Percentiles rank a stretch among this genome's conserved stretches.
Evolutionary conservation across 2,888 invertebrate species (phyloP).

Genomic region (Rugalucina vietnamica): DNA sequence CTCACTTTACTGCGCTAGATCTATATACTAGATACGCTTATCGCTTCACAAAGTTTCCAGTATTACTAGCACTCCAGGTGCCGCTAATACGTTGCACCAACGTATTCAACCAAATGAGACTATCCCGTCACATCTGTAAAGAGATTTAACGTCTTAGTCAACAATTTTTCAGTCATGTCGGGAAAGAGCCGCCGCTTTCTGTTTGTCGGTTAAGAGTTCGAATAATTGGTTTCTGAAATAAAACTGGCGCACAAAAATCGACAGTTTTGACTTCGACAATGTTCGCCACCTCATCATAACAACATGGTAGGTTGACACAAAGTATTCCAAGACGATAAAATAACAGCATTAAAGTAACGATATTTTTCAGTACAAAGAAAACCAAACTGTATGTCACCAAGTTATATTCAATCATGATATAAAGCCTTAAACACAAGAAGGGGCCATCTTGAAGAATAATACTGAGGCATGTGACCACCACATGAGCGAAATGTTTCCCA

Average conservation of each 20-base stretch:
- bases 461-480: constrained; percentile 55
- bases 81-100: no score
- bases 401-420: constrained; percentile 92
- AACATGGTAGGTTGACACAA: constrained; percentile 53
- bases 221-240: not conserved
- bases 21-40: no score
- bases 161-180: no score
- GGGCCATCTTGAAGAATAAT: constrained; percentile 74
- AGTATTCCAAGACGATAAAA: constrained; percentile 67
- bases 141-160: no score
- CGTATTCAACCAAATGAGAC: no score
- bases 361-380: constrained; percentile 79
- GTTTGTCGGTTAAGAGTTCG: no score
- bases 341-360: constrained; percentile 69
- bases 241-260: not conserved
- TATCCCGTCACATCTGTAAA: no score
- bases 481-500: constrained; percentile 56
- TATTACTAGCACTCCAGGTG: no score
- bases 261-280: not conserved
- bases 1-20: no score
- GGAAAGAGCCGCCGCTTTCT: no score
- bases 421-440: constrained; percentile 84
- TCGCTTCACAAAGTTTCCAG: no score
- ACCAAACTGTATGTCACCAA: constrained; percentile 78
- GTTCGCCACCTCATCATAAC: not conserved